These are phyloP conservation scores for Palloptera scutellata DNA, from an alignment of 2,888 invertebrate species.

Conservation along the genomic window DNA sequence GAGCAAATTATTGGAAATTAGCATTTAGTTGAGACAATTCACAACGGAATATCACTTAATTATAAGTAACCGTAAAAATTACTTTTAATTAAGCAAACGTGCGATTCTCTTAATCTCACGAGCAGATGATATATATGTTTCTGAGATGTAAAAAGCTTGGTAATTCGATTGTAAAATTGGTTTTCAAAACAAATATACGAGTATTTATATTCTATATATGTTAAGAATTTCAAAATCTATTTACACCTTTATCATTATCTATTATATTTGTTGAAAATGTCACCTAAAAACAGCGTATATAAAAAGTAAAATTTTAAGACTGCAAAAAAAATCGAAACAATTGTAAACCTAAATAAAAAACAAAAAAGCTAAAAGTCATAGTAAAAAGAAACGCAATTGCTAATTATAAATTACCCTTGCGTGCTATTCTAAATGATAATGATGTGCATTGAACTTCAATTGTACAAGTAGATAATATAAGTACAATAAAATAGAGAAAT, in stretches of 20 bases:
- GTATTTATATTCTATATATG: background rate
- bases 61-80: background rate
- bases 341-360: background rate
- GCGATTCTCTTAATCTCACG: background rate
- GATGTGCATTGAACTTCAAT: constrained; percentile 64
- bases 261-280: background rate
- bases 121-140: background rate
- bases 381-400: constrained; percentile 31
- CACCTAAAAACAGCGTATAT: background rate
- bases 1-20: no score
- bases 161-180: no score
- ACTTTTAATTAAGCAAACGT: background rate
- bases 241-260: background rate
- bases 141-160: background rate
- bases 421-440: constrained; percentile 46
- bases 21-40: no score
- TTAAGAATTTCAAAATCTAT: background rate
- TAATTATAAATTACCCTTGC: constrained; percentile 59
- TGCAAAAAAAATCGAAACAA: background rate
- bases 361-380: background rate
- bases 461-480: no score
- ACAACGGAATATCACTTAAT: no score
- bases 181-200: no score
- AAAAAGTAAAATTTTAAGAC: no score
- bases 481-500: background rate